Conservation (phyloP, 1,140 invertebrate species). For the Drosophila bipectinata region DNA sequence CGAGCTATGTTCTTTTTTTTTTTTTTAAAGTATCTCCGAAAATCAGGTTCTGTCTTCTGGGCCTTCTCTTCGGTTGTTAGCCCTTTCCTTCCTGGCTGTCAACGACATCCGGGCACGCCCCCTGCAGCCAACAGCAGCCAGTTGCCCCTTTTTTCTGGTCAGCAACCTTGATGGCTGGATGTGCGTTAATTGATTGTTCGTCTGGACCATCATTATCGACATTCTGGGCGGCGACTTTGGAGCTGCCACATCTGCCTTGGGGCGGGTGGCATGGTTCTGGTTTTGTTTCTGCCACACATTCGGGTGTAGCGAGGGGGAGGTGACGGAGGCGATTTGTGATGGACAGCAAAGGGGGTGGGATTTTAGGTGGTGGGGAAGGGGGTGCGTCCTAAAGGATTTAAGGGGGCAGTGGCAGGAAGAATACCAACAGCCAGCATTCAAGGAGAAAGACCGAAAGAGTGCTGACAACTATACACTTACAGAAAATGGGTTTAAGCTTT, state of each 20-base stretch:
- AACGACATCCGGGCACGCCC: constrained; percentile 17
- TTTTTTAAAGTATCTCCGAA: too few species aligned
- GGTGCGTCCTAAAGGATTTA: not conserved
- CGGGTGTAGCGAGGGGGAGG: too few species aligned
- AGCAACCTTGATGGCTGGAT: constrained; percentile 52
- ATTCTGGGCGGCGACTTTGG: constrained; percentile 13
- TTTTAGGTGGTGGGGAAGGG: not conserved
- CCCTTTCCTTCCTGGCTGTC: constrained; percentile 1
- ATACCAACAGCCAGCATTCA: too few species aligned
- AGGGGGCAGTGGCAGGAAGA: too few species aligned
- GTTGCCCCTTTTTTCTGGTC: constrained; percentile 3
- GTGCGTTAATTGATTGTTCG: constrained; percentile 68
- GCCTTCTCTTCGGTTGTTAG: not conserved
- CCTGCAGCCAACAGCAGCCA: not conserved
- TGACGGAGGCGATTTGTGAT: constrained; percentile 7
- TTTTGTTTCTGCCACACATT: not conserved
- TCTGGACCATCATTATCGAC: constrained; percentile 51
- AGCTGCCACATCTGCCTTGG: constrained; percentile 13
- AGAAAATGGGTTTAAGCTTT: not conserved
- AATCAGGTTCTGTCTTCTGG: too few species aligned
- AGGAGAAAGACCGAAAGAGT: not conserved
- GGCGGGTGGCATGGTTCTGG: not conserved
- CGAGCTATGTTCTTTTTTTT: too few species aligned
- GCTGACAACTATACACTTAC: not conserved
- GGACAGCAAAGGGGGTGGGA: constrained; percentile 14